Conservation (phyloP, 2,888 invertebrate species). For the Bellardia bayeri region DNA sequence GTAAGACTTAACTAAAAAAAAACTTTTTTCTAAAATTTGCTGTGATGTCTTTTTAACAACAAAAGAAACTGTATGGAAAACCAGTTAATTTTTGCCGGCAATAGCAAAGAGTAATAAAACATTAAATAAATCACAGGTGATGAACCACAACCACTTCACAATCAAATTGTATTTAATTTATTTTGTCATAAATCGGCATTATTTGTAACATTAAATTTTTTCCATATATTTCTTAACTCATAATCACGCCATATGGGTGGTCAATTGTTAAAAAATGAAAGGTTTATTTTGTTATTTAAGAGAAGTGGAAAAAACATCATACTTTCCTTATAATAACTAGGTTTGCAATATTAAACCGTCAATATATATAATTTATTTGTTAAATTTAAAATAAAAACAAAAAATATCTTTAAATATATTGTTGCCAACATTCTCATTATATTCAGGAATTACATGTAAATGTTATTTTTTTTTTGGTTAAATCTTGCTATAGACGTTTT, state of each 20-base stretch:
- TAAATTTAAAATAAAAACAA: constrained; percentile 13
- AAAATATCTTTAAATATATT: constrained; percentile 14
- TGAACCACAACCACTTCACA: constrained; percentile 1
- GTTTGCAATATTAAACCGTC: constrained; percentile 44
- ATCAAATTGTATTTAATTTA: constrained; percentile 9
- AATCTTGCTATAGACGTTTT: neutral
- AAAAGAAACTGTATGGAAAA: neutral
- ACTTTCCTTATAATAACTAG: constrained; percentile 68
- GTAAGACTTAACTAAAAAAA: neutral
- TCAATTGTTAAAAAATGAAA: constrained; percentile 59
- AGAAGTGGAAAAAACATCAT: neutral
- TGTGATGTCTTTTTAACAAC: neutral
- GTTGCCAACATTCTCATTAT: constrained; percentile 38
- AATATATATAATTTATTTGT: constrained; percentile 51
- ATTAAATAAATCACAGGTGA: constrained; percentile 13
- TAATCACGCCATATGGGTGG: constrained; percentile 54
- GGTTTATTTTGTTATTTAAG: constrained; percentile 29
- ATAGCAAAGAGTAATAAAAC: neutral
- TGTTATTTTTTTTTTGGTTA: neutral
- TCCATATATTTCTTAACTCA: neutral
- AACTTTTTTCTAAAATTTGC: constrained; percentile 4
- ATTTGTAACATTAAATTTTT: neutral
- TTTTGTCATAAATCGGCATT: constrained; percentile 23
- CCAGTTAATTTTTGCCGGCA: neutral
- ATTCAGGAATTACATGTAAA: constrained; percentile 57